Evolutionary conservation across 2,888 invertebrate genomes (phyloP).

Genomic region (Drosophila niveifrons): DNA sequence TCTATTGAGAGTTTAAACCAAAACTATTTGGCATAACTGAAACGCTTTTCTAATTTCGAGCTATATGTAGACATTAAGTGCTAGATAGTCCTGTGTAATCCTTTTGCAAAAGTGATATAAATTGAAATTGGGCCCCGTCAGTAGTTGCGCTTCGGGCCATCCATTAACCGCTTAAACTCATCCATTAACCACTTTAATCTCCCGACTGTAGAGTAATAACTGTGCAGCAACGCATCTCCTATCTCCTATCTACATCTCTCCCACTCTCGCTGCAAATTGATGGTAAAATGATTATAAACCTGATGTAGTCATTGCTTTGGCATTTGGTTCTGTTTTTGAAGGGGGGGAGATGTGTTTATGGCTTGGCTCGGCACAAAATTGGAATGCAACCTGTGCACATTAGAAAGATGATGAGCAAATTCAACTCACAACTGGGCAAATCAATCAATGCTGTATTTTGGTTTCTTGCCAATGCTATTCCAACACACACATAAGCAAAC

Average conservation of each 20-base stretch:
- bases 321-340: neutral
- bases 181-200: slow-evolving; percentile 11
- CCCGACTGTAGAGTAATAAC: slow-evolving; percentile 9
- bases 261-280: slow-evolving; percentile 12
- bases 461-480: slow-evolving; percentile 13
- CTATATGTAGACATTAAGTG: neutral
- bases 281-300: slow-evolving; percentile 41
- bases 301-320: slow-evolving; percentile 7
- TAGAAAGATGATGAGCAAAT: slow-evolving; percentile 44
- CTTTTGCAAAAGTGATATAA: neutral
- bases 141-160: neutral
- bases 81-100: neutral
- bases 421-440: slow-evolving; percentile 40
- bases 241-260: neutral
- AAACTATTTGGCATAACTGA: neutral
- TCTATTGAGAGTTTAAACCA: neutral
- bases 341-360: neutral
- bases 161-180: slow-evolving; percentile 3
- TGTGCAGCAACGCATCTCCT: slow-evolving; percentile 9
- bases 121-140: neutral
- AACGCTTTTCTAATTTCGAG: neutral
- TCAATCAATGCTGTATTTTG: slow-evolving; percentile 59
- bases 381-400: slow-evolving; percentile 42
- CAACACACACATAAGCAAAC: neutral
- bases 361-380: slow-evolving; percentile 21